Conservation (phyloP, 2,797 vertebrate genomes). For the Trachurus trachurus region DNA sequence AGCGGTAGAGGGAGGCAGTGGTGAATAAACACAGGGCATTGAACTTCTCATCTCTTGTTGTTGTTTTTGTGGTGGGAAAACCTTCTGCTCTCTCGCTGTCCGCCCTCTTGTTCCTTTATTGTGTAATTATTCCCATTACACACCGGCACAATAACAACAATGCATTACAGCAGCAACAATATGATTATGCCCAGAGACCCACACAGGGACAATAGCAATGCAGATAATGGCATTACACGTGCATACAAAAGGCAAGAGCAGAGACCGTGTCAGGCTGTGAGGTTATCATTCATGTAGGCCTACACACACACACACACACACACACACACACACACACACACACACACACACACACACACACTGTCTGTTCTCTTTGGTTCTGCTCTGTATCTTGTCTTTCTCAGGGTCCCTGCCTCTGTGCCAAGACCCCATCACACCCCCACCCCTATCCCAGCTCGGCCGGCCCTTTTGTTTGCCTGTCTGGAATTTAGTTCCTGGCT, state of each 20-base stretch:
- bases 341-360: constrained; percentile 3
- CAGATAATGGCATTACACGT: constrained; percentile 69
- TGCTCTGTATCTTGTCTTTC: constrained; percentile 71
- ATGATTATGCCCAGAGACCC: constrained; percentile 56
- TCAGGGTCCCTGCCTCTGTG: constrained; percentile 64
- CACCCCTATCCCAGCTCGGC: constrained; percentile 28
- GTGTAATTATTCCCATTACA: constrained; percentile 54
- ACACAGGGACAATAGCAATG: constrained; percentile 47
- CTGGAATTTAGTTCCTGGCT: constrained; percentile 81
- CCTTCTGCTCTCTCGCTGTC: constrained; percentile 41
- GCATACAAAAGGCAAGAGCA: constrained; percentile 53
- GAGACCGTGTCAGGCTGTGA: constrained; percentile 24
- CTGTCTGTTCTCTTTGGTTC: constrained; percentile 41
- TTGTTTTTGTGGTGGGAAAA: constrained; percentile 54
- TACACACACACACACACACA: background rate
- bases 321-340: constrained; percentile 5
- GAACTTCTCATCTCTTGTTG: background rate
- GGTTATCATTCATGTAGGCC: constrained; percentile 30
- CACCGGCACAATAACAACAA: constrained; percentile 60
- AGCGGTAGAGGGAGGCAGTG: background rate
- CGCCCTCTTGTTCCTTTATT: constrained; percentile 52
- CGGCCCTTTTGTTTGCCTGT: constrained; percentile 82
- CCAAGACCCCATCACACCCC: constrained; percentile 53
- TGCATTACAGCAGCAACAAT: constrained; percentile 42
- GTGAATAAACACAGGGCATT: background rate